Evolutionary conservation across 2,797 vertebrate species (phyloP).

Genomic region (Telmatherina bonti): DNA sequence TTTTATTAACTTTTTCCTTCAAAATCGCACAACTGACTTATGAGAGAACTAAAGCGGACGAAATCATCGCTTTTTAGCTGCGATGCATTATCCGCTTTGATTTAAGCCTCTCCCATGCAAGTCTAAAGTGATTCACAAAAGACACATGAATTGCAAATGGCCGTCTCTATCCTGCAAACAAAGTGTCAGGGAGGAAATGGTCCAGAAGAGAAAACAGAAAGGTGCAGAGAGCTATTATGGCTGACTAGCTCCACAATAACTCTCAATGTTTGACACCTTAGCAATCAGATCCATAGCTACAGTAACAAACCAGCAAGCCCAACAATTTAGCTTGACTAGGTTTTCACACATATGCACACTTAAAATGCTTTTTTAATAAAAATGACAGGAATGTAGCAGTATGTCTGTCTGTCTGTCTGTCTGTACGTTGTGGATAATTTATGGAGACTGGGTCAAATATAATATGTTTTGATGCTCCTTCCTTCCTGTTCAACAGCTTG

Average conservation of each 20-base stretch:
- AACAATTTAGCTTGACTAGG: neutral
- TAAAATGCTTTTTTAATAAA: neutral
- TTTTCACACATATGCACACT: neutral
- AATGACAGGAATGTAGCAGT: neutral
- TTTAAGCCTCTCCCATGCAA: conserved; percentile 3
- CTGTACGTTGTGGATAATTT: neutral
- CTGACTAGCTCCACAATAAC: neutral
- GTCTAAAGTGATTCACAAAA: conserved; percentile 5
- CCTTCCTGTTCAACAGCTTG: neutral
- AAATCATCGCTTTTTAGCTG: conserved; percentile 7
- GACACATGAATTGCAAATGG: neutral
- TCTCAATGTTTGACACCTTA: neutral
- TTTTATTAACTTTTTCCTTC: neutral
- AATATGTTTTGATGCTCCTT: conserved; percentile 1
- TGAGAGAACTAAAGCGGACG: neutral
- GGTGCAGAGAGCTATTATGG: neutral
- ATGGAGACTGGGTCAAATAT: neutral
- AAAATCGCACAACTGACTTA: conserved; percentile 8
- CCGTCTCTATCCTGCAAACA: conserved; percentile 6
- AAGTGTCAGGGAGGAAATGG: neutral
- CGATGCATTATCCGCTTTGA: conserved; percentile 9
- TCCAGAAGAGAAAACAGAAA: neutral
- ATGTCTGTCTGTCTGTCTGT: neutral
- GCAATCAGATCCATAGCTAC: neutral
- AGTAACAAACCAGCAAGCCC: neutral